These are phyloP conservation scores for Melinaea menophilus DNA, from an alignment of 2,888 invertebrate genomes.

Conservation along the genomic window DNA sequence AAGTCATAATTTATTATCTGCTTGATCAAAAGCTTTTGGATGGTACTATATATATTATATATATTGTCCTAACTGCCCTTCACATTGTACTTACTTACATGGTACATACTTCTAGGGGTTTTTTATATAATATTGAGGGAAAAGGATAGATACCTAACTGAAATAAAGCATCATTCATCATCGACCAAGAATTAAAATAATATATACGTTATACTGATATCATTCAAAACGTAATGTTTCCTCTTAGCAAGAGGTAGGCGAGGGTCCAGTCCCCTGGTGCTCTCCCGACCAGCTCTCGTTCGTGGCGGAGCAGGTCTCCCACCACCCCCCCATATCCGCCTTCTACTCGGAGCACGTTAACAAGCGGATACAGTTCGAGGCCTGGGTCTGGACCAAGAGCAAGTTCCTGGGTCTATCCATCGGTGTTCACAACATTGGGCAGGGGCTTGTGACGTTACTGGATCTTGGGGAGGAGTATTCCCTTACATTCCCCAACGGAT, in stretches of 20 bases:
- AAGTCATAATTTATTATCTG: too few species aligned
- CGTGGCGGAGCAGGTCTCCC: slow-evolving; percentile 98
- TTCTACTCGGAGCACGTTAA: slow-evolving; percentile 98
- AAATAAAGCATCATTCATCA: too few species aligned
- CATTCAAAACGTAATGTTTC: too few species aligned
- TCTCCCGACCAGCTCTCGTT: slow-evolving; percentile 92
- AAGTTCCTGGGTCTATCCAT: slow-evolving; percentile 98
- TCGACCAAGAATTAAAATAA: too few species aligned
- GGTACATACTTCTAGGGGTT: too few species aligned
- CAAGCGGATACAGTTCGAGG: slow-evolving; percentile 95
- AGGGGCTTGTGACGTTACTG: slow-evolving; percentile 92
- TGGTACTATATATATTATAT: too few species aligned
- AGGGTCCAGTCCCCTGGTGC: slow-evolving; percentile 96
- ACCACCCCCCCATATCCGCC: slow-evolving; percentile 99
- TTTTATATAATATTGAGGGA: too few species aligned
- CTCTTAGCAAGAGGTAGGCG: slow-evolving; percentile 73
- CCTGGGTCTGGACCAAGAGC: slow-evolving; percentile 99
- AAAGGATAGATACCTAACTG: too few species aligned
- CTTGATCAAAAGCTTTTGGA: too few species aligned
- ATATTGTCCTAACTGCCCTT: too few species aligned
- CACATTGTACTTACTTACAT: too few species aligned
- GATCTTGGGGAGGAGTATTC: slow-evolving; percentile 96
- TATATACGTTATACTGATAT: too few species aligned
- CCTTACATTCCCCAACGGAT: slow-evolving; percentile 98
- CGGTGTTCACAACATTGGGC: slow-evolving; percentile 98